A percentile compares a stretch with the other conserved stretches of the same genome.
These are phyloP conservation scores for Habroteleia sp. DNA, from an alignment of 2,888 invertebrate genomes.

Conservation along the genomic window DNA sequence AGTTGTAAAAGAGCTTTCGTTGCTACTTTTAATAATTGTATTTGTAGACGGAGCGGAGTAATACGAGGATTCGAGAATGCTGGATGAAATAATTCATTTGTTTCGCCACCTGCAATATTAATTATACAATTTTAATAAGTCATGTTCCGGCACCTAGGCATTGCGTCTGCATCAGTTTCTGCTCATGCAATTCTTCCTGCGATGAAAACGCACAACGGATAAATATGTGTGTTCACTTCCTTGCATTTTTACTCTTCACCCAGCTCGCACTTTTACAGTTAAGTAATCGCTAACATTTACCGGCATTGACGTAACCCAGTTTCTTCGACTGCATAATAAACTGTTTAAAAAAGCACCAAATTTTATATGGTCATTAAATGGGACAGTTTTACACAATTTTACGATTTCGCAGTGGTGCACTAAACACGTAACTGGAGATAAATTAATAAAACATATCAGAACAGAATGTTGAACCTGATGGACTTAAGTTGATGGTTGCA, in stretches of 20 bases:
- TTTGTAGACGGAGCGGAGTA: too few species aligned
- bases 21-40: too few species aligned
- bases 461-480: conserved; percentile 6
- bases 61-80: too few species aligned
- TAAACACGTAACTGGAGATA: not conserved
- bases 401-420: too few species aligned
- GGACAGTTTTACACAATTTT: conserved; percentile 8
- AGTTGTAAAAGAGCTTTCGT: too few species aligned
- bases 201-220: conserved; percentile 40
- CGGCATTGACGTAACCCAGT: conserved; percentile 17
- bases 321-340: not conserved
- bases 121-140: conserved; percentile 44
- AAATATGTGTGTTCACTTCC: conserved; percentile 44
- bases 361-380: conserved; percentile 11
- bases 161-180: conserved; percentile 50
- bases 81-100: conserved; percentile 1
- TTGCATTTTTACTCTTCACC: conserved; percentile 37
- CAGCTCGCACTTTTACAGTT: conserved; percentile 55
- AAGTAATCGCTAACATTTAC: conserved; percentile 46
- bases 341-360: conserved; percentile 6
- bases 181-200: conserved; percentile 53
- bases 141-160: conserved; percentile 46
- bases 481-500: conserved; percentile 3
- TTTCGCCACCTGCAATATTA: conserved; percentile 27
- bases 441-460: not conserved